These are phyloP conservation scores for Coryphaenoides rupestris DNA, from an alignment of 2,113 vertebrate genomes.

Conservation along the genomic window DNA sequence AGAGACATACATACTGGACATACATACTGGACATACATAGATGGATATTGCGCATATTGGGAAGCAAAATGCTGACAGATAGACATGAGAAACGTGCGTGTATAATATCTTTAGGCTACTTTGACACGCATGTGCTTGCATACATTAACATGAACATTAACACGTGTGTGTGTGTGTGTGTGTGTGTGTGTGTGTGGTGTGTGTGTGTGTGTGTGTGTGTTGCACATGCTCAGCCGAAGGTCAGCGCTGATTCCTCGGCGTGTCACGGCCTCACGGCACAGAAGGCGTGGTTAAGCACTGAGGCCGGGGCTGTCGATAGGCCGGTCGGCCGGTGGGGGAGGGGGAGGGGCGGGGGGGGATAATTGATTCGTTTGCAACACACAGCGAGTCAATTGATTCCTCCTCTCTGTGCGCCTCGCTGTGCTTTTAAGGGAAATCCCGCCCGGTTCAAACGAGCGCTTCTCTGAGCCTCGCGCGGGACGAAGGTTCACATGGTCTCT, in stretches of 20 bases:
- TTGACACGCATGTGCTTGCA: too few species aligned
- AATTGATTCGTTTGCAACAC: constrained; percentile 58
- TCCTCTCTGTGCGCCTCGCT: constrained; percentile 40
- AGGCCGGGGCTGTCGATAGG: constrained; percentile 40
- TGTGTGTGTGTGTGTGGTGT: too few species aligned
- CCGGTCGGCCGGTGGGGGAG: too few species aligned
- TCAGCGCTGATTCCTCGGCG: constrained; percentile 46
- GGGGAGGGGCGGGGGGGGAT: too few species aligned
- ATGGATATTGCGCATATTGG: constrained; percentile 11
- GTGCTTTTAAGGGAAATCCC: constrained; percentile 46
- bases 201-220: constrained; percentile 11
- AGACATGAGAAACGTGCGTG: constrained; percentile 29
- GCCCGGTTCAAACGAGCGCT: constrained; percentile 49
- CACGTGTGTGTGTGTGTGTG: too few species aligned
- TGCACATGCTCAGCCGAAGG: constrained; percentile 29
- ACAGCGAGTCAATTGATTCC: constrained; percentile 59
- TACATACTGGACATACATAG: too few species aligned
- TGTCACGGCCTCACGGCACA: constrained; percentile 14
- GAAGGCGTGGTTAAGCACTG: constrained; percentile 42
- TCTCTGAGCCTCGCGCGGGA: constrained; percentile 29
- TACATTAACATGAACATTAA: too few species aligned
- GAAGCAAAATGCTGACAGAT: constrained; percentile 23
- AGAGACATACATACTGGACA: too few species aligned
- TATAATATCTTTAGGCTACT: too few species aligned
- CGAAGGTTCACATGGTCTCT: constrained; percentile 58